A percentile compares a stretch with the other conserved stretches of the same genome.
Conservation (phyloP, 1,140 invertebrate species). For the Periplaneta americana region DNA sequence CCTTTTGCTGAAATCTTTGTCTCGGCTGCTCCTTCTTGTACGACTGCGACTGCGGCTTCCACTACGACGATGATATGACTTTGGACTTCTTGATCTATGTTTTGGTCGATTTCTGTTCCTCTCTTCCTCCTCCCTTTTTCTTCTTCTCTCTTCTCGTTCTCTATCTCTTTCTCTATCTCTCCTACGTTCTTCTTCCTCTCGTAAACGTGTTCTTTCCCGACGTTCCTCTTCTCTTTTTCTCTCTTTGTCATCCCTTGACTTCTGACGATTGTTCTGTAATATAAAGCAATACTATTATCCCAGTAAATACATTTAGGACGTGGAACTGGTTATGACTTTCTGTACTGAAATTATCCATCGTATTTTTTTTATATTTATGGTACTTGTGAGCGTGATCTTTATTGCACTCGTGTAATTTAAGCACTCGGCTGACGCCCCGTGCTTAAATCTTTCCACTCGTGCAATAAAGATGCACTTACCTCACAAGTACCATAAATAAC, state of each 20-base stretch:
- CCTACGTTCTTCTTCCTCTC: slow-evolving; percentile 12
- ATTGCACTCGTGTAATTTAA: too few species aligned
- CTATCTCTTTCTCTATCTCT: slow-evolving; percentile 9
- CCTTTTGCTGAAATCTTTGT: background rate
- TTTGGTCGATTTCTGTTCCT: background rate
- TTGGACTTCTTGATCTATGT: background rate
- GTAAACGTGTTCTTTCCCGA: slow-evolving; percentile 6
- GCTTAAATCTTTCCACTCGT: too few species aligned
- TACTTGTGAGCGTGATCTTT: too few species aligned
- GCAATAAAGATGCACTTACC: too few species aligned
- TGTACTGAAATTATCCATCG: background rate
- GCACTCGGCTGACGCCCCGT: too few species aligned
- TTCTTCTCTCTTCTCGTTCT: background rate
- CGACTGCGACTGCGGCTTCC: background rate
- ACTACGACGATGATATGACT: background rate
- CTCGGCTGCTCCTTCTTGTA: background rate
- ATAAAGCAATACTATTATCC: background rate
- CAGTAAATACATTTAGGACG: too few species aligned
- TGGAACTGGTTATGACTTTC: background rate
- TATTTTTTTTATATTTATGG: background rate
- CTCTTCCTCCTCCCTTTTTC: slow-evolving; percentile 6
- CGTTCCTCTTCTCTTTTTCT: slow-evolving; percentile 14
- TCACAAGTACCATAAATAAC: too few species aligned
- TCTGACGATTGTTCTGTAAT: slow-evolving; percentile 10
- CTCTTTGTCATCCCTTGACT: slow-evolving; percentile 16